A percentile compares a stretch with the other conserved stretches of the same genome.
Evolutionary conservation across 2,888 invertebrate species (phyloP).

Genomic region (Perdita meconis): DNA sequence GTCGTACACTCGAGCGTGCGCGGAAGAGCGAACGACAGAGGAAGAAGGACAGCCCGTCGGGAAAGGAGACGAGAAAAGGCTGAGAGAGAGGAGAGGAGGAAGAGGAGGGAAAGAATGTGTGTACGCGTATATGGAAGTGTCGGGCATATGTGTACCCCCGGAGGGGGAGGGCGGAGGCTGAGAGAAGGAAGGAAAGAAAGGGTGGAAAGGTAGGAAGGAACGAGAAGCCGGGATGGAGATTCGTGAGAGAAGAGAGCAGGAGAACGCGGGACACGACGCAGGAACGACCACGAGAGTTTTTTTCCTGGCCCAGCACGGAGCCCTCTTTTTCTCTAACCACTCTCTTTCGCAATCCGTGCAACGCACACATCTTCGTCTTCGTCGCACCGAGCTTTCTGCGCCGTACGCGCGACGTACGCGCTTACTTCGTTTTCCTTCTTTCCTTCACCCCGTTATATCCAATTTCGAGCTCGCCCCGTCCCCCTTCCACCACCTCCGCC

Average conservation of each 20-base stretch:
- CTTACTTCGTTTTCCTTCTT: conserved; percentile 24
- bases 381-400: conserved; percentile 45
- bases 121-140: conserved; percentile 51
- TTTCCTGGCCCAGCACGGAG: conserved; percentile 66
- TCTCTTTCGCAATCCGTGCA: conserved; percentile 66
- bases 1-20: conserved; percentile 65
- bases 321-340: conserved; percentile 47
- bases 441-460: conserved; percentile 25
- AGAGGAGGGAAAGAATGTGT: conserved; percentile 9
- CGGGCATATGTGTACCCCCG: conserved; percentile 44
- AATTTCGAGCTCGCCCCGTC: conserved; percentile 32
- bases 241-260: neutral
- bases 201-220: conserved; percentile 25
- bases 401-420: conserved; percentile 20
- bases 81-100: neutral
- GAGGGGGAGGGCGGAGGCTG: conserved; percentile 10
- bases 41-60: conserved; percentile 10
- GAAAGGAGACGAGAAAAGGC: conserved; percentile 48
- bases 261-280: conserved; percentile 36
- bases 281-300: conserved; percentile 60
- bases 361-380: conserved; percentile 60
- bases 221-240: conserved; percentile 6
- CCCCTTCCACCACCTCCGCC: conserved; percentile 24
- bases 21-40: conserved; percentile 46
- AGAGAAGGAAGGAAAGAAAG: conserved; percentile 8